These are phyloP conservation scores for Thalassoma bifasciatum DNA, from an alignment of 2,113 vertebrate species.

Conservation along the genomic window DNA sequence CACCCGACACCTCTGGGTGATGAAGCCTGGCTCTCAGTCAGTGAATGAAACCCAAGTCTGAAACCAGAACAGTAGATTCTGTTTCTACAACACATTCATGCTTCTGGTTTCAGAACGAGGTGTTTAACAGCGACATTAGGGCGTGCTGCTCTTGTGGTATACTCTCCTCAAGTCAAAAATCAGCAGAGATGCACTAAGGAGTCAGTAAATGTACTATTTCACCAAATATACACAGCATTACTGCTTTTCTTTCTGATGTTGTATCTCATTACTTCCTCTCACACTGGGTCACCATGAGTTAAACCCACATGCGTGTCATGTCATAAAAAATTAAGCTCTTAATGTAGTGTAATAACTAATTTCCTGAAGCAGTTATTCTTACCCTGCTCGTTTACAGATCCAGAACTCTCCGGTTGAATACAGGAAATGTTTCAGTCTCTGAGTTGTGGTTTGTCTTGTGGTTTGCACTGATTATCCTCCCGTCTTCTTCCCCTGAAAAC, in stretches of 20 bases:
- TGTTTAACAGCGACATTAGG: conserved; percentile 8
- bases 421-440: conserved; percentile 34
- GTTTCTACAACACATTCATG: neutral
- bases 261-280: conserved; percentile 7
- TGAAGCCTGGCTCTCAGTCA: neutral
- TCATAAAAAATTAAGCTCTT: conserved; percentile 27
- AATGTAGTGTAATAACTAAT: conserved; percentile 37
- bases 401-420: conserved; percentile 22
- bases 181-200: neutral
- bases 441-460: conserved; percentile 27
- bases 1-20: conserved; percentile 1
- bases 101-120: neutral
- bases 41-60: conserved; percentile 2
- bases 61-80: neutral
- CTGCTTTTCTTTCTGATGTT: conserved; percentile 4
- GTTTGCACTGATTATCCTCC: conserved; percentile 22
- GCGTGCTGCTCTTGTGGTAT: neutral
- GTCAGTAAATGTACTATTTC: neutral
- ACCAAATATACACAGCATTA: conserved; percentile 6
- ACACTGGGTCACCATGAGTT: conserved; percentile 23
- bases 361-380: conserved; percentile 51
- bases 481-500: conserved; percentile 2
- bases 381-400: conserved; percentile 31
- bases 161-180: neutral
- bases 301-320: conserved; percentile 21